phyloP scores from a whole-genome alignment of 1,140 invertebrate species.

The Drosophila pachea region DNA sequence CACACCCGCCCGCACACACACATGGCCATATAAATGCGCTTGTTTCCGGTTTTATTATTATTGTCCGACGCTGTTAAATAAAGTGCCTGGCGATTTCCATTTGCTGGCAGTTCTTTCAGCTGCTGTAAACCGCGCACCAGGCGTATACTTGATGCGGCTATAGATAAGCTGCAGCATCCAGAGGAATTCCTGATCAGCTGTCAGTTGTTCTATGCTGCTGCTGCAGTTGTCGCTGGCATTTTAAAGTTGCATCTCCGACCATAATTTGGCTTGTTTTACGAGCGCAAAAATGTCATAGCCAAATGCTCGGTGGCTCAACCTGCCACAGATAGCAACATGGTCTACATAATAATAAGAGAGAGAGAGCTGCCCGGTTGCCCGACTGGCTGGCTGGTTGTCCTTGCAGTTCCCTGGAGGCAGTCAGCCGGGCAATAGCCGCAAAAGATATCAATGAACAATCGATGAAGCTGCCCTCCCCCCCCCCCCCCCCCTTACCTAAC shows the following conservation, averaged over 20 bases:
- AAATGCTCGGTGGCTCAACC: slow-evolving; percentile 48
- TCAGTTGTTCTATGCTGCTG: background rate
- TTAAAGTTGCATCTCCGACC: slow-evolving; percentile 27
- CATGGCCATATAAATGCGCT: slow-evolving; percentile 50
- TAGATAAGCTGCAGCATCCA: slow-evolving; percentile 9
- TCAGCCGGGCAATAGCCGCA: slow-evolving; percentile 49
- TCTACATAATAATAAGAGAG: slow-evolving; percentile 60
- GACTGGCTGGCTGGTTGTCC: background rate
- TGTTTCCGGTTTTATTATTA: slow-evolving; percentile 45
- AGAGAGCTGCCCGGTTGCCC: background rate
- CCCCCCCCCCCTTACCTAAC: slow-evolving; percentile 16
- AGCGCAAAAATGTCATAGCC: slow-evolving; percentile 36
- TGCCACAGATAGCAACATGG: slow-evolving; percentile 45
- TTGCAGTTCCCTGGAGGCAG: slow-evolving; percentile 27
- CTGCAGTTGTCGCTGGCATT: slow-evolving; percentile 11
- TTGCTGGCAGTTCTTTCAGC: slow-evolving; percentile 9
- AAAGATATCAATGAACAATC: slow-evolving; percentile 75
- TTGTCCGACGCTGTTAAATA: slow-evolving; percentile 9
- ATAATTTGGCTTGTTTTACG: slow-evolving; percentile 43
- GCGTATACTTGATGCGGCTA: slow-evolving; percentile 33
- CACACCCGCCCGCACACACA: slow-evolving; percentile 32
- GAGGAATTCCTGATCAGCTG: background rate
- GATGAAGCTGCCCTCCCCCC: slow-evolving; percentile 54
- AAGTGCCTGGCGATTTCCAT: slow-evolving; percentile 22
- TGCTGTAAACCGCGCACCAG: slow-evolving; percentile 5